A percentile compares a stretch with the other conserved stretches of the same genome.
Evolutionary conservation across 2,888 invertebrate species (phyloP).

Genomic region (Cheilosia vulpina): DNA sequence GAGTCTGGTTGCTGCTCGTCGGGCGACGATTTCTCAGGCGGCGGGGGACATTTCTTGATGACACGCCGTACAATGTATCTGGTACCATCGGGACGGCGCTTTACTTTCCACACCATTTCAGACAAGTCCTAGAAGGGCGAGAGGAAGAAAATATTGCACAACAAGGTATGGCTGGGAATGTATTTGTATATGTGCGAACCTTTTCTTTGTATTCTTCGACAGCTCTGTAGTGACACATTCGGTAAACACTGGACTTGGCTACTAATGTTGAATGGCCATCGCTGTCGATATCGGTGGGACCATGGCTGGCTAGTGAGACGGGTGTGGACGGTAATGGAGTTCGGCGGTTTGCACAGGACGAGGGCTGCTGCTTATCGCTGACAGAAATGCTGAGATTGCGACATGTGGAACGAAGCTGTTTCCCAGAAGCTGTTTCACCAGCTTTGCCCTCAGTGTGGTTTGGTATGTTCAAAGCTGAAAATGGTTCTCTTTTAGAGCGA

Average conservation of each 20-base stretch:
- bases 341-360: neutral
- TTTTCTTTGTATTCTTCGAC: slow-evolving; percentile 47
- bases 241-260: slow-evolving; percentile 48
- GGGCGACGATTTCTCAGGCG: neutral
- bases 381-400: slow-evolving; percentile 3
- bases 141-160: slow-evolving; percentile 77
- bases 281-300: slow-evolving; percentile 46
- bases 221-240: slow-evolving; percentile 42
- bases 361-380: slow-evolving; percentile 1
- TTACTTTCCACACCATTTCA: slow-evolving; percentile 61
- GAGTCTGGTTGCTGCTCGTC: slow-evolving; percentile 1
- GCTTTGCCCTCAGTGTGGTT: neutral
- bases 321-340: slow-evolving; percentile 40
- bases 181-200: neutral
- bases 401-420: slow-evolving; percentile 7
- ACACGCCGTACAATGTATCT: slow-evolving; percentile 60
- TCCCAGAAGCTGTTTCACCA: neutral
- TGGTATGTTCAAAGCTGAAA: slow-evolving; percentile 8
- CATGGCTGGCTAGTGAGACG: slow-evolving; percentile 11
- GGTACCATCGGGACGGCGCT: slow-evolving; percentile 59
- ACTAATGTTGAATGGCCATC: slow-evolving; percentile 62
- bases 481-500: neutral
- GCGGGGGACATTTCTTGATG: slow-evolving; percentile 8
- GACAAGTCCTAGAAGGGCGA: slow-evolving; percentile 75
- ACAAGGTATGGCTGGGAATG: neutral